Evolutionary conservation across 2,797 vertebrate species (phyloP).

Genomic region (Thamnophis elegans): DNA sequence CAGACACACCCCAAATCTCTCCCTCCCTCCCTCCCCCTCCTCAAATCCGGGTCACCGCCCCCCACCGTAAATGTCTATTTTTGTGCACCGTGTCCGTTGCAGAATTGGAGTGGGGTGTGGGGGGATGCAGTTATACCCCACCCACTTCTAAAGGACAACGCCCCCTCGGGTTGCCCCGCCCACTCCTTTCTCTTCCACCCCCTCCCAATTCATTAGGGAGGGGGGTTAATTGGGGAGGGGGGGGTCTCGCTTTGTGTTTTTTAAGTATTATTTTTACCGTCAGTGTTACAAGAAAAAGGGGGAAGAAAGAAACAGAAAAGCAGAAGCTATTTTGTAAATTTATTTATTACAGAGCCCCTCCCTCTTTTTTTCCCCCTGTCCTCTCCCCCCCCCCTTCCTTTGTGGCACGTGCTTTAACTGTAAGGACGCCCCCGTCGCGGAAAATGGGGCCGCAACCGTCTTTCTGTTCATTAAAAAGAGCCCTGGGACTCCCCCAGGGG

Average conservation of each 20-base stretch:
- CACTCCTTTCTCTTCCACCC: neutral
- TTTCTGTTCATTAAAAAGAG: neutral
- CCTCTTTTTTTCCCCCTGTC: too few relatives aligned
- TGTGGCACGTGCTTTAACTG: constrained; percentile 27
- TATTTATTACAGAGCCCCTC: constrained; percentile 64
- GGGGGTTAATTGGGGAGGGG: neutral
- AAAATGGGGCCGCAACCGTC: rapidly evolving
- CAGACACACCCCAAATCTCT: neutral
- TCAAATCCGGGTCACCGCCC: neutral
- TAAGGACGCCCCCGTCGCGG: neutral
- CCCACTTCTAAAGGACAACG: neutral
- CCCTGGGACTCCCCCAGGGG: rapidly evolving
- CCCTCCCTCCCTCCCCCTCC: neutral
- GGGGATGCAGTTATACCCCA: neutral
- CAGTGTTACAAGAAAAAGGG: constrained; percentile 30
- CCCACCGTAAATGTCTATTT: neutral
- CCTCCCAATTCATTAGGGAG: neutral
- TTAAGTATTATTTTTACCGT: constrained; percentile 20
- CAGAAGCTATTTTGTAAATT: constrained; percentile 54
- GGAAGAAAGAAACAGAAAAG: neutral
- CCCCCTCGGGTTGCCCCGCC: neutral
- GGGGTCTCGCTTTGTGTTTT: neutral
- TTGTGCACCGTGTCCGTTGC: neutral
- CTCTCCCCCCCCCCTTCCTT: neutral
- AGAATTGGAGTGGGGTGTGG: neutral